Base-by-base conservation (phyloP, 1,140 invertebrate species). In the Teleogryllus occipitalis region DNA sequence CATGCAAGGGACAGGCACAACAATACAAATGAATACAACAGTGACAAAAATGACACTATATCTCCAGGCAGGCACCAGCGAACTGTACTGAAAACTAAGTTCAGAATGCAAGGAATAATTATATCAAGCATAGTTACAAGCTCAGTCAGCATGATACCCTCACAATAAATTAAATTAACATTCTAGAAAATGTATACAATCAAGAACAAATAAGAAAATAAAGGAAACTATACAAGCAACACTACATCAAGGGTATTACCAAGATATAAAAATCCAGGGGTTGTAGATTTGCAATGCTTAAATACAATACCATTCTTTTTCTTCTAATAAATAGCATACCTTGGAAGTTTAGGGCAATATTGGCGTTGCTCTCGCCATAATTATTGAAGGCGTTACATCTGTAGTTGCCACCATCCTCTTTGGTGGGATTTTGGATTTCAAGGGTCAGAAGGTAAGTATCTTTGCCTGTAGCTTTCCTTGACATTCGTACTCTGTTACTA, bases 291-390 rank as follows among this genome's bases (percentile, higher is more conserved):
- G 54, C 54, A 65, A 18, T 14, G 10, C 18, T 10, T 65, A 18
- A 65, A 14, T 65, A 65, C 10, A 65, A 65, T 65, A 14, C 54
- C 54, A 65, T 65, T 65, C 54, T 18, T 65, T 10, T 65, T 10
- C 18, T 65, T 10, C 54, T 65, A 77, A n/a, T 48, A 78, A 78
- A 49, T 65, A 83, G 87, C 88, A 90, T 96, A 97, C 96, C 96
- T 96, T 97, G 95, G 90, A 99, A 98, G 88, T 99, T 99, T 83
- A 99, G 93, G 83, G 97, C 96, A 89, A 99, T 99, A 90, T 99
- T 99, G 82, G 98, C 98, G 91, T 99, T 99, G 88, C 96, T 98
- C 90, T 99, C 98, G 87, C 98, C 98, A 86, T 94, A 94, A 86
- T 94, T 92, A 92, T 99, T 99, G 89, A 97, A 95, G 81, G 98